Conservation (phyloP, 92 coral and sea anemone genomes). For the Phenganax subtilis region DNA sequence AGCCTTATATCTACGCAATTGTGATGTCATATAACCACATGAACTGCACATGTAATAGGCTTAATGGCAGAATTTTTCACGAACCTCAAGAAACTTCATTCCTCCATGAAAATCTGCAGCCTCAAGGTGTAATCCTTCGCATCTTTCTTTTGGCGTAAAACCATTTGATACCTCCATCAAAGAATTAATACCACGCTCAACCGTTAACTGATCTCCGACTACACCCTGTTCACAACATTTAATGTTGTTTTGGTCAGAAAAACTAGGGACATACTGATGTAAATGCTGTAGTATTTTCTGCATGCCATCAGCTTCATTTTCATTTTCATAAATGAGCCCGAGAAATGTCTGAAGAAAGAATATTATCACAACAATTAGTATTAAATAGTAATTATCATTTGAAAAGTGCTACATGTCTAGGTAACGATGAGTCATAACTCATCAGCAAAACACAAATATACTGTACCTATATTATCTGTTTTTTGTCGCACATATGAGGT, state of each 20-base stretch:
- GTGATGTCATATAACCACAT: too few relatives aligned
- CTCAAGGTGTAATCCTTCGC: constrained; percentile 54
- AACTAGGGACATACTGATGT: constrained; percentile 49
- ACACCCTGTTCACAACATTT: constrained; percentile 51
- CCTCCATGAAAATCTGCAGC: constrained; percentile 58
- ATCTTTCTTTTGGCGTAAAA: constrained; percentile 50
- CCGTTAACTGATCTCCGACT: constrained; percentile 55
- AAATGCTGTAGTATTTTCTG: constrained; percentile 41
- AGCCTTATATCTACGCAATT: too few relatives aligned
- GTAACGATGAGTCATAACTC: background rate
- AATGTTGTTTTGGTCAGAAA: constrained; percentile 49
- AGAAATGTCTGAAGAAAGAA: constrained; percentile 45
- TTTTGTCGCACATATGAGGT: background rate
- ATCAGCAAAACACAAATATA: background rate
- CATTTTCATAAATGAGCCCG: constrained; percentile 59
- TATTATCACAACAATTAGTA: too few relatives aligned
- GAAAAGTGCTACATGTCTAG: background rate
- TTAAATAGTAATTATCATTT: background rate
- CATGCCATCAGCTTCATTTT: constrained; percentile 62
- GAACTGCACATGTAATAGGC: too few relatives aligned
- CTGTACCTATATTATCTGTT: background rate
- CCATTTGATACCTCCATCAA: constrained; percentile 55
- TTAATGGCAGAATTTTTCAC: background rate
- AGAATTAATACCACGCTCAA: constrained; percentile 58
- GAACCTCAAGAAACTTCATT: constrained; percentile 48